Evolutionary conservation across 2,888 invertebrate genomes (phyloP).

Genomic region (Drosophila seclusa): DNA sequence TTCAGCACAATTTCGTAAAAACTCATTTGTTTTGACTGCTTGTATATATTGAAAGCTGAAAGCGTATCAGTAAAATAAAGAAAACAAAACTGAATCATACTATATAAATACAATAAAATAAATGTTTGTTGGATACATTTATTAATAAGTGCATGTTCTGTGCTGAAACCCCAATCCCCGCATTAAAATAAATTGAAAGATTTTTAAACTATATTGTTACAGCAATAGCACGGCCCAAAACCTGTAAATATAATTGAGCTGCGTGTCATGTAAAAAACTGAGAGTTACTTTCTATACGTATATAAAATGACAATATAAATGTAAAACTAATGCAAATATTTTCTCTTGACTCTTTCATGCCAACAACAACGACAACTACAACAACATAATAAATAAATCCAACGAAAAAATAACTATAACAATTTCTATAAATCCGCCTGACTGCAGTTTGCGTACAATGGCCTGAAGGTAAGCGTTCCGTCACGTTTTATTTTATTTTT

Average conservation of each 20-base stretch:
- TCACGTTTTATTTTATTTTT: slow-evolving; percentile 38
- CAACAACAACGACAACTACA: slow-evolving; percentile 16
- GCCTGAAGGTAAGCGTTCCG: slow-evolving; percentile 91
- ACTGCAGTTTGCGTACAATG: slow-evolving; percentile 94
- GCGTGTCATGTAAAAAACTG: slow-evolving; percentile 39
- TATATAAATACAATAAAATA: slow-evolving; percentile 13
- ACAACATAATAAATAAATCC: slow-evolving; percentile 8
- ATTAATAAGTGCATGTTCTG: slow-evolving; percentile 41
- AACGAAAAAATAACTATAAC: slow-evolving; percentile 18
- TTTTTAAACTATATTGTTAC: slow-evolving; percentile 35
- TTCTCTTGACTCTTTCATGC: slow-evolving; percentile 76
- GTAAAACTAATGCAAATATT: slow-evolving; percentile 69
- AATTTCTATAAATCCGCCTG: slow-evolving; percentile 53
- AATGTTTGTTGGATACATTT: slow-evolving; percentile 28
- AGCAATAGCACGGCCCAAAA: slow-evolving; percentile 59
- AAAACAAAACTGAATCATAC: slow-evolving; percentile 6
- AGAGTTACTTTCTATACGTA: slow-evolving; percentile 16
- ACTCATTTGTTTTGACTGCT: slow-evolving; percentile 14
- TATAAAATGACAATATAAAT: slow-evolving; percentile 44
- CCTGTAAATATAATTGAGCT: slow-evolving; percentile 61
- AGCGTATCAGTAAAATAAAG: not conserved
- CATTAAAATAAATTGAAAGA: slow-evolving; percentile 13
- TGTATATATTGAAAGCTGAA: slow-evolving; percentile 3
- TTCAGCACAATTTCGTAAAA: slow-evolving; percentile 5
- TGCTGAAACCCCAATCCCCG: slow-evolving; percentile 25